Evolutionary conservation across 2,113 vertebrate species (phyloP), one percentile per base, ranked within the genome.

Genomic region (Amazona vittata): DNA sequence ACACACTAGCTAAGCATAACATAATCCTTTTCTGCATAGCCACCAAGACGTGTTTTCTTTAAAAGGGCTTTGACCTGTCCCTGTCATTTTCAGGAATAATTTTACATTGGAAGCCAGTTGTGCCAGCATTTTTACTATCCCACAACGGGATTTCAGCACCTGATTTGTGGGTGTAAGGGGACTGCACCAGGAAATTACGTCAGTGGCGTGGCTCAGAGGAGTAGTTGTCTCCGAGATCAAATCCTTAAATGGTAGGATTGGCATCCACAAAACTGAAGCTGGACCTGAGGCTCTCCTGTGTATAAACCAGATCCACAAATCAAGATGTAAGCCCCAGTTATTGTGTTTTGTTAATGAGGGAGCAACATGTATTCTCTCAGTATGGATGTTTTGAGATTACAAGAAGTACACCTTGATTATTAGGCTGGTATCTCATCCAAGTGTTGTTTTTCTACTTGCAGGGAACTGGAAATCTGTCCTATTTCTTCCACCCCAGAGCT

Each of bases 181-280:
- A 96, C 95, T 94, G 79, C 89, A 67, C 70, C 16, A 81, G 96
- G 96, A 97, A 97, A 94, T 97, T 57, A 96, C 53, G 24, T 94
- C 92, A 94, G 92, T 29, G 78, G 59, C 0, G 7, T 91, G 79
- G 89, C 89, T 94, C 69, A 21, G 77, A 92, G 83, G 87, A 94
- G 86, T 89, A 79, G 84, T 74, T 77, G 94, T 84, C 92, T 96
- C 77, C 0, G 1, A 89, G 83, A 91, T 37, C 67, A 76, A 84
- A 91, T 91, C 91, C 95, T 96, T 94, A 94, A 94, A 96, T 94
- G 94, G 96, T 91, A 95, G 90, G 95, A 96, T 93, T 96, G 95
- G 95, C 91, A 96, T 93, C 91, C 93, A 83, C 86, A 93, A 89
- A 94, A 92, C 25, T 73, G 86, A 94, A 91, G 89, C 49, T 89